Evolutionary conservation across 2,888 invertebrate genomes (phyloP).

Genomic region (Scelioninae gen. 1): DNA sequence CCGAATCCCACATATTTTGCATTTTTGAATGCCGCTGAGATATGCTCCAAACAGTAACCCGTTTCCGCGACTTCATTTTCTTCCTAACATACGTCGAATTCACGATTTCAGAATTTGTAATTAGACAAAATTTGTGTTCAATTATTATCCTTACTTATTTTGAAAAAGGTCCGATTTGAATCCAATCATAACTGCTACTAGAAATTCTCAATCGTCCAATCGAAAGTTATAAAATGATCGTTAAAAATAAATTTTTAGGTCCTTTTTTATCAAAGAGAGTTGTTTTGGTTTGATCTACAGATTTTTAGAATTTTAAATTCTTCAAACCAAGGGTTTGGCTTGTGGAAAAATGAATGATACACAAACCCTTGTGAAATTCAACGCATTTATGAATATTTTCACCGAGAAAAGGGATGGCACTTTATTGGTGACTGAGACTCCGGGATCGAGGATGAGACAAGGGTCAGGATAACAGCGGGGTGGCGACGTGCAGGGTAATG

Average conservation of each 20-base stretch:
- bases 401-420: slow-evolving; percentile 27
- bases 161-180: too few relatives aligned
- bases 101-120: background rate
- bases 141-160: too few relatives aligned
- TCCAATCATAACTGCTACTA: too few relatives aligned
- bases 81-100: background rate
- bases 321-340: too few relatives aligned
- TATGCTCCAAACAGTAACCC: slow-evolving; percentile 45
- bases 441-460: slow-evolving; percentile 19
- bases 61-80: slow-evolving; percentile 20
- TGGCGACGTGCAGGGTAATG: slow-evolving; percentile 76
- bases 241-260: too few relatives aligned
- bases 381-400: slow-evolving; percentile 26
- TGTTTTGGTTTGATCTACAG: too few relatives aligned
- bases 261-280: too few relatives aligned
- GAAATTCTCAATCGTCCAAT: too few relatives aligned
- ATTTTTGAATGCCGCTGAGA: slow-evolving; percentile 53
- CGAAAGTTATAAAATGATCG: too few relatives aligned
- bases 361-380: background rate
- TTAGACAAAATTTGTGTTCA: background rate
- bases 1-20: slow-evolving; percentile 54
- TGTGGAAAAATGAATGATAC: too few relatives aligned
- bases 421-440: slow-evolving; percentile 3
- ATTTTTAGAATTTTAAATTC: too few relatives aligned
- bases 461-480: slow-evolving; percentile 48